A percentile compares a stretch with the other conserved stretches of the same genome.
Evolutionary conservation across 2,888 invertebrate genomes (phyloP).

Genomic region (Pogonocherus hispidulus): DNA sequence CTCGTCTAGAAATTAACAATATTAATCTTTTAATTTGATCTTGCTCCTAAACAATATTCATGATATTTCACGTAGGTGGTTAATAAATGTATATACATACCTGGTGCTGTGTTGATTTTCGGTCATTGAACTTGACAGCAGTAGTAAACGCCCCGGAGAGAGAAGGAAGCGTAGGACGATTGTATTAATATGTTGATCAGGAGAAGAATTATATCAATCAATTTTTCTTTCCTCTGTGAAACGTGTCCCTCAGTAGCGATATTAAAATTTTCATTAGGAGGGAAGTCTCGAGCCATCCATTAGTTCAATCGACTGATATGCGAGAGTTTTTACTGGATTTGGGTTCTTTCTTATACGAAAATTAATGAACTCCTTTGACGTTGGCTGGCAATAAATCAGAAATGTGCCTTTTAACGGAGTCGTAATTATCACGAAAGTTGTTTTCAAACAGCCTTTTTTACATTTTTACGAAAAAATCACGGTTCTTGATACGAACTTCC

Average conservation of each 20-base stretch:
- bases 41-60: slow-evolving; percentile 5
- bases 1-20: no score
- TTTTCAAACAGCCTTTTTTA: not conserved
- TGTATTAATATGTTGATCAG: slow-evolving; percentile 21
- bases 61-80: slow-evolving; percentile 17
- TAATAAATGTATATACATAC: slow-evolving; percentile 14
- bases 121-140: slow-evolving; percentile 7
- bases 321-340: not conserved
- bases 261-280: slow-evolving; percentile 12
- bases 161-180: slow-evolving; percentile 13
- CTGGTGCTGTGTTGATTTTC: slow-evolving; percentile 15
- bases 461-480: not conserved
- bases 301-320: not conserved
- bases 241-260: slow-evolving; percentile 4
- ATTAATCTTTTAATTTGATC: not conserved
- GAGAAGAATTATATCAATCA: slow-evolving; percentile 10
- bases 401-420: not conserved
- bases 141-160: not conserved
- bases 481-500: not conserved
- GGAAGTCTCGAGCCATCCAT: slow-evolving; percentile 7
- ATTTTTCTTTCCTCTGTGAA: not conserved
- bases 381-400: not conserved
- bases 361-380: slow-evolving; percentile 4
- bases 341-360: not conserved
- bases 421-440: not conserved